A percentile compares a stretch with the other conserved stretches of the same genome.
phyloP scores from a whole-genome alignment of 2,113 vertebrate species.

The Megalops atlanticus region DNA sequence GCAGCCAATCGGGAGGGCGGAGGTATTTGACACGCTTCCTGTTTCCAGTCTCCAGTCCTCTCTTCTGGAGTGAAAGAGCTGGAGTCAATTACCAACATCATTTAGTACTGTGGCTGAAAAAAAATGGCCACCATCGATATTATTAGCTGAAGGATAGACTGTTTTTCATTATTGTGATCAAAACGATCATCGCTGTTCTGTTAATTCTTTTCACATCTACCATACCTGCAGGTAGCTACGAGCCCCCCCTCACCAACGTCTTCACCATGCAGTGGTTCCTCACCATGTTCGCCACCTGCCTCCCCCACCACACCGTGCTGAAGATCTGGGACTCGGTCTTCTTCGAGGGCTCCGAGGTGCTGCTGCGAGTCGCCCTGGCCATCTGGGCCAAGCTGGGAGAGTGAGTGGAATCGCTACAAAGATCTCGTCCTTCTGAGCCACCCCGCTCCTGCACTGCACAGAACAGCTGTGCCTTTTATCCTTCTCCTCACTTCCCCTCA shows the following conservation, averaged over 20 bases:
- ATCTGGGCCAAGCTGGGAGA: slow-evolving; percentile 95
- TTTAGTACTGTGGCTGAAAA: too few species aligned
- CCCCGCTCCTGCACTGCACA: not conserved
- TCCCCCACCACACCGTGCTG: slow-evolving; percentile 91
- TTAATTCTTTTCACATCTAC: not conserved
- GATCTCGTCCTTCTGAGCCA: slow-evolving; percentile 19
- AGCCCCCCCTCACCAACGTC: slow-evolving; percentile 95
- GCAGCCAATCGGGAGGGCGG: slow-evolving; percentile 82
- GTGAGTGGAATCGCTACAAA: slow-evolving; percentile 73
- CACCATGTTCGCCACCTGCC: slow-evolving; percentile 96
- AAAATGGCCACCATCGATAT: too few species aligned
- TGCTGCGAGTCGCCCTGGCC: slow-evolving; percentile 89
- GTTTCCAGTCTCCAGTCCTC: slow-evolving; percentile 7
- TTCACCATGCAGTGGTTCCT: slow-evolving; percentile 99
- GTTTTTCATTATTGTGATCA: too few species aligned
- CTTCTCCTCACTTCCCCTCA: too few species aligned
- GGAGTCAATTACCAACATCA: too few species aligned
- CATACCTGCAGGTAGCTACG: slow-evolving; percentile 83
- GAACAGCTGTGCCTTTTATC: not conserved
- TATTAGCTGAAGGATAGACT: too few species aligned
- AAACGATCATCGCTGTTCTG: not conserved
- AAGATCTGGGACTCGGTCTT: slow-evolving; percentile 99
- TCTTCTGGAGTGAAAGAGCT: not conserved
- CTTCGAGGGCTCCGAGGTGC: slow-evolving; percentile 96
- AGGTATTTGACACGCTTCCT: slow-evolving; percentile 58